phyloP scores from a whole-genome alignment of 2,888 invertebrate genomes.

The Stenolophus ochropezus region DNA sequence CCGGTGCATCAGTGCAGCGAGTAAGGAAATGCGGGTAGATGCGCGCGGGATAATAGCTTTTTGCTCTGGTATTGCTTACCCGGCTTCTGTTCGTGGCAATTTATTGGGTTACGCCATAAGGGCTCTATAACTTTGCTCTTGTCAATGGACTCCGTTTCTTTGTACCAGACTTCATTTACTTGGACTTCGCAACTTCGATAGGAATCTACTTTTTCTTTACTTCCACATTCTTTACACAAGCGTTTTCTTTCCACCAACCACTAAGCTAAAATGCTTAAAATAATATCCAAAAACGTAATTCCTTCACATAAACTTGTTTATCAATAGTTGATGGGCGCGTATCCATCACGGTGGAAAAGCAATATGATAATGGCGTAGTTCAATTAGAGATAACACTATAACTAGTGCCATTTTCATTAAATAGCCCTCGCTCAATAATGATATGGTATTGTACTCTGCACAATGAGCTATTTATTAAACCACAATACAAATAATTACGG shows the following conservation, averaged over 20 bases:
- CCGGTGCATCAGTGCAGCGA: conserved; percentile 42
- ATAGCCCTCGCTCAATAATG: neutral
- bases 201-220: neutral
- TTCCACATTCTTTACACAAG: neutral
- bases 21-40: conserved; percentile 39
- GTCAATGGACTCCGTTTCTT: conserved; percentile 5
- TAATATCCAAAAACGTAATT: neutral
- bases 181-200: neutral
- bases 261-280: neutral
- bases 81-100: conserved; percentile 23
- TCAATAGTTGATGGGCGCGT: neutral
- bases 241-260: neutral
- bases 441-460: conserved; percentile 2
- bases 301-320: too few species aligned
- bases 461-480: conserved; percentile 10
- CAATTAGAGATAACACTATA: conserved; percentile 16
- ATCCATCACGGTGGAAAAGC: neutral
- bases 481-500: conserved; percentile 20
- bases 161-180: neutral
- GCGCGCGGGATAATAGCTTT: conserved; percentile 22
- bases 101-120: conserved; percentile 27
- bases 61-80: conserved; percentile 38
- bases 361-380: conserved; percentile 16
- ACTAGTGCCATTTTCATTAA: conserved; percentile 4
- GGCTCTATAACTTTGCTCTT: conserved; percentile 16